A percentile compares a stretch with the other conserved stretches of the same genome.
Evolutionary conservation across 2,888 invertebrate species (phyloP).

Genomic region (Lycocerus yunnanus): DNA sequence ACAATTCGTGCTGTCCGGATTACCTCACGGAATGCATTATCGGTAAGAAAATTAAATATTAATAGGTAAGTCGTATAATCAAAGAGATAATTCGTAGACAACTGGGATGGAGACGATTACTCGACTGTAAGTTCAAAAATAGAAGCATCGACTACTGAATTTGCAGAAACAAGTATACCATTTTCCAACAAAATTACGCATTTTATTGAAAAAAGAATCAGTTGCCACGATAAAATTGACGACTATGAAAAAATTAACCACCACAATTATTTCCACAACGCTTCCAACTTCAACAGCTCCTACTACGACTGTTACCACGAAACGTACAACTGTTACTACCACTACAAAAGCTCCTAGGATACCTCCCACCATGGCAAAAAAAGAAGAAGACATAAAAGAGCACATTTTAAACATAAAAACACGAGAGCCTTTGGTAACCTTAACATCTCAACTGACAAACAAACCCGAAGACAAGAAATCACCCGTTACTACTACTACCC

Average conservation of each 20-base stretch:
- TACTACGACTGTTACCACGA: neutral
- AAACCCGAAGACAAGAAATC: neutral
- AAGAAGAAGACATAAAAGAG: neutral
- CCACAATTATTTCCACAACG: neutral
- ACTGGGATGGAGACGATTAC: neutral
- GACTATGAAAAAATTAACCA: neutral
- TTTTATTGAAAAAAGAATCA: neutral
- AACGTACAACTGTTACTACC: neutral
- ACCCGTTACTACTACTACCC: neutral
- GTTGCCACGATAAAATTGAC: neutral
- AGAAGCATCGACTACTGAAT: neutral
- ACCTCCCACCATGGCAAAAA: neutral
- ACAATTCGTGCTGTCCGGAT: conserved; percentile 70
- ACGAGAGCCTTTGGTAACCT: neutral
- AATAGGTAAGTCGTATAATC: neutral
- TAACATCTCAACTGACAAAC: neutral
- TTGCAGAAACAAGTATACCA: too few relatives aligned
- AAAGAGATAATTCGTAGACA: neutral
- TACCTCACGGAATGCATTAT: conserved; percentile 64
- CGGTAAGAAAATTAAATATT: conserved; percentile 43
- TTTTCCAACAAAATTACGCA: neutral
- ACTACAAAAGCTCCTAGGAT: conserved; percentile 15
- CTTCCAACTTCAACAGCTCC: neutral
- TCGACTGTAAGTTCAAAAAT: neutral
- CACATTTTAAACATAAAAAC: neutral